Evolutionary conservation across 2,888 invertebrate genomes (phyloP).

Genomic region (Hanleya hanleyi): DNA sequence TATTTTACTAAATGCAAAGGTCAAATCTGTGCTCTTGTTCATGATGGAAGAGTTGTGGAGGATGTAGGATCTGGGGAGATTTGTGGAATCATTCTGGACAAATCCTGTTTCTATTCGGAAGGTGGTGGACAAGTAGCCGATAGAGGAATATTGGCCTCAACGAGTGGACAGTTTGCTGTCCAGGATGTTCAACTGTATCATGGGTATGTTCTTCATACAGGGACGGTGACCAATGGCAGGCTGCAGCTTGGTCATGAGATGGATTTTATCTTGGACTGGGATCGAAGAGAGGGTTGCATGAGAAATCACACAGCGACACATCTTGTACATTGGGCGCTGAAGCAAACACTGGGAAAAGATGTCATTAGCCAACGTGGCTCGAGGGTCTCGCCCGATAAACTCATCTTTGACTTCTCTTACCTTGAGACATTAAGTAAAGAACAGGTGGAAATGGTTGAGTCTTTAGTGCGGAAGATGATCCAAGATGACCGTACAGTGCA

Average conservation of each 20-base stretch:
- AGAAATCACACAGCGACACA: slow-evolving; percentile 95
- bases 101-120: slow-evolving; percentile 97
- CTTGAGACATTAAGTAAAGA: slow-evolving; percentile 22
- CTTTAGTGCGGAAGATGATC: slow-evolving; percentile 22
- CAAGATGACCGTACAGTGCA: slow-evolving; percentile 25
- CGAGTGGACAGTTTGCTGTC: slow-evolving; percentile 54
- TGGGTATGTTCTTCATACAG: slow-evolving; percentile 94
- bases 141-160: slow-evolving; percentile 79
- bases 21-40: slow-evolving; percentile 34
- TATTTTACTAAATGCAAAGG: slow-evolving; percentile 18
- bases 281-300: slow-evolving; percentile 51
- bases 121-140: slow-evolving; percentile 98
- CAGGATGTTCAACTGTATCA: slow-evolving; percentile 80
- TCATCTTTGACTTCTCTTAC: slow-evolving; percentile 94
- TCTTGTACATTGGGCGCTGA: slow-evolving; percentile 91
- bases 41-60: slow-evolving; percentile 13
- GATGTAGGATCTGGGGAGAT: slow-evolving; percentile 22
- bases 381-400: slow-evolving; percentile 91
- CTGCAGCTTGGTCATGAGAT: slow-evolving; percentile 81
- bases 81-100: slow-evolving; percentile 81
- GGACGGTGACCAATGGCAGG: slow-evolving; percentile 83
- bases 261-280: background rate
- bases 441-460: slow-evolving; percentile 24
- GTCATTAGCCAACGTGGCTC: slow-evolving; percentile 93
- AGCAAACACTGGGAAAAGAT: slow-evolving; percentile 85